Evolutionary conservation across 2,113 vertebrate species (phyloP).

Genomic region (Phycodurus eques): DNA sequence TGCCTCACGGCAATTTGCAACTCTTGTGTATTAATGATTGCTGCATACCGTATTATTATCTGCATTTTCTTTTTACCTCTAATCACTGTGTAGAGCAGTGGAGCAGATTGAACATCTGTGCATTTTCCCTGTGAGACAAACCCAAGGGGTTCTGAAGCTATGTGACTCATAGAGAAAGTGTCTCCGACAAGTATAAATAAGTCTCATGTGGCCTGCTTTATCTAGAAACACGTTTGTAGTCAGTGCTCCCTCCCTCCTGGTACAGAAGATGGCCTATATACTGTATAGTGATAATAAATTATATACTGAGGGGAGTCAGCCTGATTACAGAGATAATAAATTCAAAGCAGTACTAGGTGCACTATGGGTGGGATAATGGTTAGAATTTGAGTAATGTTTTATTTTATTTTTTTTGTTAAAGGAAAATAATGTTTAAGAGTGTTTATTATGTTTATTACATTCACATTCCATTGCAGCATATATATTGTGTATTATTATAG

Average conservation of each 20-base stretch:
- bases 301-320: background rate
- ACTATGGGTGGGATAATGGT: too few relatives aligned
- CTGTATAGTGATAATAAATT: slow-evolving; percentile 17
- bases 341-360: too few relatives aligned
- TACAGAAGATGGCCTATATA: slow-evolving; percentile 21
- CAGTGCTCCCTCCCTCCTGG: slow-evolving; percentile 10
- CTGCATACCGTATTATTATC: background rate
- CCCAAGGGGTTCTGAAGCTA: background rate
- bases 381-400: too few relatives aligned
- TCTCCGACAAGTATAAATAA: slow-evolving; percentile 17
- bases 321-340: too few relatives aligned
- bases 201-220: slow-evolving; percentile 26
- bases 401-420: too few relatives aligned
- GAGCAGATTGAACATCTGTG: background rate
- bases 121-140: background rate
- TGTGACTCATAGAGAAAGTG: background rate
- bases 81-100: background rate
- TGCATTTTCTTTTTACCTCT: background rate
- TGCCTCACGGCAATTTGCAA: background rate
- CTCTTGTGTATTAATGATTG: background rate
- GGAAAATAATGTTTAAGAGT: too few relatives aligned
- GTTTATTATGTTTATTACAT: too few relatives aligned
- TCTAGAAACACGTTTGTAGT: slow-evolving; percentile 28
- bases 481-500: too few relatives aligned
- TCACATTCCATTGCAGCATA: too few relatives aligned